phyloP scores from a whole-genome alignment of 2,113 vertebrate species.

The Cygnus atratus region DNA sequence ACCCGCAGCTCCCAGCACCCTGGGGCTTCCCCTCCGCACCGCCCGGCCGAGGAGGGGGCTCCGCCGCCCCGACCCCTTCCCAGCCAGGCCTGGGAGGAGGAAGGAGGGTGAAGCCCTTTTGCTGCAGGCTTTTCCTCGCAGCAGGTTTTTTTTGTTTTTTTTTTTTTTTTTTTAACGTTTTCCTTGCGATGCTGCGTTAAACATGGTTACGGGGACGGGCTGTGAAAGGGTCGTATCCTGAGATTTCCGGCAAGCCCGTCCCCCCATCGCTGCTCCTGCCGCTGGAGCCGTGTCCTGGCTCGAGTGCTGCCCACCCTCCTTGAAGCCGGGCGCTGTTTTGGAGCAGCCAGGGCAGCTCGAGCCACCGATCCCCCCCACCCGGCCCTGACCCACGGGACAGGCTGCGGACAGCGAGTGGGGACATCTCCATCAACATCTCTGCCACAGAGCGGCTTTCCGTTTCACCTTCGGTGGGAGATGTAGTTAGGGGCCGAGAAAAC shows the following conservation, averaged over 20 bases:
- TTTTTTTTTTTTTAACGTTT: neutral
- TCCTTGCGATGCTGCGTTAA: neutral
- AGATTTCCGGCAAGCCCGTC: neutral
- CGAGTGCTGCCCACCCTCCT: neutral
- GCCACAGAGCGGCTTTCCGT: neutral
- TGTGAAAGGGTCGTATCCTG: rapidly evolving
- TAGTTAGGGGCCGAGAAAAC: neutral
- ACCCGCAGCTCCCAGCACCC: neutral
- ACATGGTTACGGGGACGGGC: rapidly evolving
- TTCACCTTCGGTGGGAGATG: neutral
- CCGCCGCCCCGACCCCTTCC: neutral
- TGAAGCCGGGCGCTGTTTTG: neutral
- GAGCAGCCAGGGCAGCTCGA: neutral
- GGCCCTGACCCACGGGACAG: rapidly evolving
- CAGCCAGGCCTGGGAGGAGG: neutral
- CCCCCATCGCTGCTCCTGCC: neutral
- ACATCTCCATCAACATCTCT: neutral
- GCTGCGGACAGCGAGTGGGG: neutral
- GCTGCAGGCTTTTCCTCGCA: neutral
- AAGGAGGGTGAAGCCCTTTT: neutral
- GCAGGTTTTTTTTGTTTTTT: neutral
- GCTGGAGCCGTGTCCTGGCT: neutral
- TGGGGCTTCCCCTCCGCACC: rapidly evolving
- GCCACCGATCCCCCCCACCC: rapidly evolving
- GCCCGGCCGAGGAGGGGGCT: rapidly evolving